A percentile compares a stretch with the other conserved stretches of the same genome.
These are phyloP conservation scores for Eulithis prunata DNA, from an alignment of 2,888 invertebrate species.

Conservation along the genomic window DNA sequence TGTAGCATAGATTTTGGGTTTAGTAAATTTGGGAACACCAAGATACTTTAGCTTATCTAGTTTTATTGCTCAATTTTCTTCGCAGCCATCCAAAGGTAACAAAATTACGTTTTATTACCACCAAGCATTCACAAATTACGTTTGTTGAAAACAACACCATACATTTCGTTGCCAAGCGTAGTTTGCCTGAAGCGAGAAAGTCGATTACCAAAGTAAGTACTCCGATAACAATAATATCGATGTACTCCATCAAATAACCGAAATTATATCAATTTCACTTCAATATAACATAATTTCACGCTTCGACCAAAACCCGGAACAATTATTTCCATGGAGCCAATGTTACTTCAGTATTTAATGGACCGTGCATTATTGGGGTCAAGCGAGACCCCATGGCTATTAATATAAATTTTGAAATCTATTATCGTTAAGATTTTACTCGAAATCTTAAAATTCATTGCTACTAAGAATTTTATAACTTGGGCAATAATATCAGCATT, in stretches of 20 bases:
- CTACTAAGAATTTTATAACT: not conserved
- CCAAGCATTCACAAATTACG: too few relatives aligned
- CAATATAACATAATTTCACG: conserved; percentile 40
- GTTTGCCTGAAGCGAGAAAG: not conserved
- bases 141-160: not conserved
- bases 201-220: conserved; percentile 1
- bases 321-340: conserved; percentile 58
- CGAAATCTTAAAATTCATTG: conserved; percentile 36
- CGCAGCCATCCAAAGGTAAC: too few relatives aligned
- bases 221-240: conserved; percentile 10
- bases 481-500: not conserved
- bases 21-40: not conserved
- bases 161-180: not conserved
- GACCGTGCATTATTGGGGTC: conserved; percentile 55
- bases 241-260: conserved; percentile 20
- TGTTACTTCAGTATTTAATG: conserved; percentile 59
- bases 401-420: conserved; percentile 42
- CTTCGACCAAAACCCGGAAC: conserved; percentile 46
- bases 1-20: not conserved
- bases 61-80: too few relatives aligned
- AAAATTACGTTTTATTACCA: too few relatives aligned
- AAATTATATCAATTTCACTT: conserved; percentile 28
- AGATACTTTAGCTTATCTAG: not conserved
- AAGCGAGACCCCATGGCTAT: conserved; percentile 53
- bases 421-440: conserved; percentile 39